phyloP scores from a whole-genome alignment of 2,888 invertebrate species.

The Brachypalpus laphriformis region DNA sequence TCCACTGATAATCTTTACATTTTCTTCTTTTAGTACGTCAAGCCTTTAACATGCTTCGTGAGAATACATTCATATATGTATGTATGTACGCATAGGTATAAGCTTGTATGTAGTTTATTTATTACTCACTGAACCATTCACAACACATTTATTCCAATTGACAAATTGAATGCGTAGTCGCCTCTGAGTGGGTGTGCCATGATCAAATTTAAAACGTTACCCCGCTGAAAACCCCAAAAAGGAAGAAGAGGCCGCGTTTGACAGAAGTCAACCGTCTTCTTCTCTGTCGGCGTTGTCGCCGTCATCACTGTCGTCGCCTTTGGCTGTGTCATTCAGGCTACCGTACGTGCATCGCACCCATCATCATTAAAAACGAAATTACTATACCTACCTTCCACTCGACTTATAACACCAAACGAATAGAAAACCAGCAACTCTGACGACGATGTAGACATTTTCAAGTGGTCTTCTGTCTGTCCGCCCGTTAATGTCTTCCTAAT shows the following conservation, averaged over 20 bases:
- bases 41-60: conserved; percentile 12
- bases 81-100: too few relatives aligned
- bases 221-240: conserved; percentile 12
- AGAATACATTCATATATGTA: not conserved
- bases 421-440: conserved; percentile 17
- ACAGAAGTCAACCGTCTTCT: conserved; percentile 53
- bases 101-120: not conserved
- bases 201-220: conserved; percentile 37
- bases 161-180: conserved; percentile 68
- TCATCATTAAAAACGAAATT: conserved; percentile 17
- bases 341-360: conserved; percentile 70
- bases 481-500: conserved; percentile 74
- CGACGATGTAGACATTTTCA: conserved; percentile 72
- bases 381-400: conserved; percentile 55
- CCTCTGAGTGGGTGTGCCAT: conserved; percentile 50
- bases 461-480: conserved; percentile 72
- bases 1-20: conserved; percentile 14
- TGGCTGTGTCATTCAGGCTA: conserved; percentile 58
- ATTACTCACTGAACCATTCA: conserved; percentile 55
- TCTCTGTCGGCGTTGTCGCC: conserved; percentile 71
- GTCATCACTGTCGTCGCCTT: conserved; percentile 24
- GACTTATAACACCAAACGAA: conserved; percentile 56
- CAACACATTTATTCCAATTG: conserved; percentile 56
- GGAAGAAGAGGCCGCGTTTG: conserved; percentile 14
- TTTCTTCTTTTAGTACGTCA: conserved; percentile 6